Percentiles rank a stretch among this genome's conserved stretches.
phyloP scores from a whole-genome alignment of 2,888 invertebrate genomes.

The Pimpla rufipes region DNA sequence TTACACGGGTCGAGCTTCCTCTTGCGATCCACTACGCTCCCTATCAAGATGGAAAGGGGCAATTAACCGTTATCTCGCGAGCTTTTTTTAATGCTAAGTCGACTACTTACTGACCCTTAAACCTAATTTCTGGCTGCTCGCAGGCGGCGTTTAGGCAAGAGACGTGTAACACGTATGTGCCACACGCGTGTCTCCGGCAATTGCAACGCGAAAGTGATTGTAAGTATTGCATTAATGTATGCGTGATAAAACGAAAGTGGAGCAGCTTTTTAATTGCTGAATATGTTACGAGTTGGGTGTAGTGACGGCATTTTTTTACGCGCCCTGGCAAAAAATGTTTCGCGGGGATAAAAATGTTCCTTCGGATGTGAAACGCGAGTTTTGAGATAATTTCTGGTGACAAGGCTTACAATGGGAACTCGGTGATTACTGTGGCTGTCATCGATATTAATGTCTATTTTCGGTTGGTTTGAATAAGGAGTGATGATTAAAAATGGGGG shows the following conservation, averaged over 20 bases:
- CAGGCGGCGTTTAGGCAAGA: background rate
- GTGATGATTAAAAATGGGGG: background rate
- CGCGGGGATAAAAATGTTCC: background rate
- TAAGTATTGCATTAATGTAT: background rate
- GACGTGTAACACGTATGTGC: background rate
- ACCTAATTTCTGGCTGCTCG: background rate
- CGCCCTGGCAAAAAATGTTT: background rate
- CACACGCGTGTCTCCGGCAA: background rate
- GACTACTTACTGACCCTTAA: slow-evolving; percentile 21
- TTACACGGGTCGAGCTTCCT: slow-evolving; percentile 6
- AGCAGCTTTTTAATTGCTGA: background rate
- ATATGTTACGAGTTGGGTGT: background rate
- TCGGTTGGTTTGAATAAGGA: background rate
- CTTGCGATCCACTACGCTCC: background rate
- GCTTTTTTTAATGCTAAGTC: slow-evolving; percentile 18
- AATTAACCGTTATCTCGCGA: slow-evolving; percentile 24
- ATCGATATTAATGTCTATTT: background rate
- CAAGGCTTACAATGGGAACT: background rate
- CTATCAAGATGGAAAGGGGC: slow-evolving; percentile 26
- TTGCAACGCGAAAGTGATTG: background rate
- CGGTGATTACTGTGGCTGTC: background rate
- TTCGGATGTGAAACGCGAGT: too few relatives aligned
- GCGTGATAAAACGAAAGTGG: slow-evolving; percentile 3
- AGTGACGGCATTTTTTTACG: background rate
- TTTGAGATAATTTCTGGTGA: background rate